Evolutionary conservation across 2,888 invertebrate species (phyloP), one percentile per base, ranked within the genome.

Genomic region (Synanthedon myopaeformis): DNA sequence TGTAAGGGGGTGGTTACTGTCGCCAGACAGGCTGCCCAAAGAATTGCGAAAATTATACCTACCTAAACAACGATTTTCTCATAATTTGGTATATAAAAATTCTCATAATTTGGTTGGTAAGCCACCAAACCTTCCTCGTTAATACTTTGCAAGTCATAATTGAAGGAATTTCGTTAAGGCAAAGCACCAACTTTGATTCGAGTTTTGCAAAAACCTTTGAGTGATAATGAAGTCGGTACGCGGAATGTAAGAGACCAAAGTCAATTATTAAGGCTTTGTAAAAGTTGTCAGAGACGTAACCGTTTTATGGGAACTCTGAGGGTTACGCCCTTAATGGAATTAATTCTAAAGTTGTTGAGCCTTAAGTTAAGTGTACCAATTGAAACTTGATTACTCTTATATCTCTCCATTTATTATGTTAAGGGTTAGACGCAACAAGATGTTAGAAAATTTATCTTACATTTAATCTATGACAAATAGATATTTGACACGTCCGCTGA

Each of bases 251-350:
- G 55, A 58, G 56, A 60, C 55, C 51, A 57, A 59, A 66, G 61
- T 61, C 61, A 61, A 65, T 66, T 65, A 65, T 66, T 65, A 63
- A 41, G 53, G 51, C 51, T 52, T 61, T 60, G 61, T 61, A 59
- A 61, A 54, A 57, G 56, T 58, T 51, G 58, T 54, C 55, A 53
- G 53, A 59, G 52, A 48, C 53, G 53, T 55, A 57, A 57, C 56
- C 58, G 54, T 54, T 58, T 54, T 49, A 54, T 50, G 56, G 56
- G 54, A 57, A 35, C 35, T 35, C 45, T 4, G 45, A 5, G 41
- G 52, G 51, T 42, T 51, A 28, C 41, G 28, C 41, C 14, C 45
- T 53, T 52, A 42, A 54, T 53, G 53, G 55, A 54, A 53, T 53
- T 51, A 48, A 51, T 42, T 45, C 52, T 51, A 52, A 55, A 55